Evolutionary conservation across 2,888 invertebrate genomes (phyloP).

Genomic region (Lasioglossum zephyrum): DNA sequence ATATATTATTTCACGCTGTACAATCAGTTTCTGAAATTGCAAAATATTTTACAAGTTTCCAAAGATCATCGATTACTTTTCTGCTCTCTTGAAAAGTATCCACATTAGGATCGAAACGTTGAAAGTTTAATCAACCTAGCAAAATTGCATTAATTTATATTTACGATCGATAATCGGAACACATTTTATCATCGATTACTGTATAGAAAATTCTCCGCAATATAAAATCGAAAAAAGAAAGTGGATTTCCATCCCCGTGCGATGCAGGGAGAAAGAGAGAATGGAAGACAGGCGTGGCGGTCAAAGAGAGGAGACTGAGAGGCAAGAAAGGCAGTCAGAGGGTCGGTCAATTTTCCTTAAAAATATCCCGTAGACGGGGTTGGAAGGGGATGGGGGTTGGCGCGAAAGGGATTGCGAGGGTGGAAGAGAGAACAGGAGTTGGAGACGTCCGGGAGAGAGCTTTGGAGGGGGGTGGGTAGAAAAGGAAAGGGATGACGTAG

Average conservation of each 20-base stretch:
- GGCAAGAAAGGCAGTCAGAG: constrained; percentile 51
- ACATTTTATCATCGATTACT: no score
- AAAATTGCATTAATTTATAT: no score
- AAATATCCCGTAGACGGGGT: constrained; percentile 73
- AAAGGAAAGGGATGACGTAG: constrained; percentile 72
- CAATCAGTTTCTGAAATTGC: no score
- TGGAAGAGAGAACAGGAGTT: constrained; percentile 16
- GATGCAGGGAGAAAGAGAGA: background rate
- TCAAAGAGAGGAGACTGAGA: constrained; percentile 31
- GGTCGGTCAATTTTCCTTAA: constrained; percentile 75
- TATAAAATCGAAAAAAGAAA: no score
- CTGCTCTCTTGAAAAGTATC: no score
- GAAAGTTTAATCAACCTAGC: no score
- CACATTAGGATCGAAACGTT: no score
- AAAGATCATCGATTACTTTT: no score
- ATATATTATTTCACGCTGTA: no score
- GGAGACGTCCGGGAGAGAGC: constrained; percentile 20
- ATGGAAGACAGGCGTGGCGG: constrained; percentile 11
- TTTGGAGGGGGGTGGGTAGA: constrained; percentile 16
- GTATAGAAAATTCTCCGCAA: no score
- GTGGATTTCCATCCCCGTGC: background rate
- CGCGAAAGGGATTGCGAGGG: constrained; percentile 1
- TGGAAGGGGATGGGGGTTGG: background rate
- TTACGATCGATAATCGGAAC: no score
- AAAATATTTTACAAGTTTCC: no score